These are phyloP conservation scores for Parnassius orleans DNA, from an alignment of 2,888 invertebrate species.

Conservation along the genomic window DNA sequence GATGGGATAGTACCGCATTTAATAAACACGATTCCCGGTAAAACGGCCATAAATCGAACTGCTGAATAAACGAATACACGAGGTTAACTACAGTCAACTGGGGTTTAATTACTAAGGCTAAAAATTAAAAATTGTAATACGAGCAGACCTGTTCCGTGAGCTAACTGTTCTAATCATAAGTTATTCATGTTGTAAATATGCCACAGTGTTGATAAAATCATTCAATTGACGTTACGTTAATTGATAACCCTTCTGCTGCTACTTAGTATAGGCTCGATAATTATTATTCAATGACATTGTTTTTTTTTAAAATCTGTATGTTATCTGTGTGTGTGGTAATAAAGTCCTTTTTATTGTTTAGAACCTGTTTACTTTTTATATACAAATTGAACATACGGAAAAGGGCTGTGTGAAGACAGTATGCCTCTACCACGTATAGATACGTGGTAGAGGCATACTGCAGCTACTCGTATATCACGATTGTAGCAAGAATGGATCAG, in stretches of 20 bases:
- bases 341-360: background rate
- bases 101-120: slow-evolving; percentile 32
- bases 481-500: too few relatives aligned
- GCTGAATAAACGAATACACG: slow-evolving; percentile 23
- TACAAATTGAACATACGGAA: too few relatives aligned
- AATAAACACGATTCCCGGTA: slow-evolving; percentile 26
- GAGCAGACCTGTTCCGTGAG: slow-evolving; percentile 22
- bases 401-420: too few relatives aligned
- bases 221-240: slow-evolving; percentile 22
- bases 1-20: slow-evolving; percentile 1
- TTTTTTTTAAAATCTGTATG: background rate
- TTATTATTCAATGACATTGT: slow-evolving; percentile 1
- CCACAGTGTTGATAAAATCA: slow-evolving; percentile 19
- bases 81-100: slow-evolving; percentile 42
- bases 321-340: background rate
- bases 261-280: slow-evolving; percentile 13
- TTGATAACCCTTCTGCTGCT: slow-evolving; percentile 5
- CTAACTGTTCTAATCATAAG: slow-evolving; percentile 12
- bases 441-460: too few relatives aligned
- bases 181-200: slow-evolving; percentile 19
- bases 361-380: too few relatives aligned
- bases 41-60: slow-evolving; percentile 32
- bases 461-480: too few relatives aligned
- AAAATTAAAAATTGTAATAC: slow-evolving; percentile 29
- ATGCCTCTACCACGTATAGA: too few relatives aligned